These are phyloP conservation scores for Thalpophila matura DNA, from an alignment of 2,888 invertebrate species.

Conservation along the genomic window DNA sequence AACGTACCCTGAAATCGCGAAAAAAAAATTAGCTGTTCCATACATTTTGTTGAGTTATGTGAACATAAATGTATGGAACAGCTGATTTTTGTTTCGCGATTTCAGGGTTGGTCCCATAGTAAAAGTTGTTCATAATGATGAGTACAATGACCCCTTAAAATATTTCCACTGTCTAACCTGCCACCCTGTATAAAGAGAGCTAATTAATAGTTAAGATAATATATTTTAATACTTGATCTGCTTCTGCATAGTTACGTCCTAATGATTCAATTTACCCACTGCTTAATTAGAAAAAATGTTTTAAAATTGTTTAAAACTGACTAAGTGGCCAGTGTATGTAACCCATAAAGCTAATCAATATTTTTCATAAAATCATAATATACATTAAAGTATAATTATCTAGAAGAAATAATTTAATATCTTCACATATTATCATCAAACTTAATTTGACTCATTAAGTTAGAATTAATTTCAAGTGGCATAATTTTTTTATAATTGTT, in stretches of 20 bases:
- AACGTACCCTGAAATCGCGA: too few species aligned
- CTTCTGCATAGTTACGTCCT: not conserved
- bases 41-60: too few species aligned
- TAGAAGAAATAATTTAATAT: not conserved
- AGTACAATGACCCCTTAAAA: too few species aligned
- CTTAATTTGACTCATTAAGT: constrained; percentile 8
- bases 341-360: constrained; percentile 19
- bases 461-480: not conserved
- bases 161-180: too few species aligned
- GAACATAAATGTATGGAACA: too few species aligned
- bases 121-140: too few species aligned
- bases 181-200: too few species aligned
- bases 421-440: not conserved
- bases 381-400: not conserved
- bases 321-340: not conserved
- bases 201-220: too few species aligned
- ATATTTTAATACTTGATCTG: not conserved
- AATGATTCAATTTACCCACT: constrained; percentile 35
- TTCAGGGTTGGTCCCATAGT: too few species aligned
- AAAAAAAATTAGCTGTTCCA: too few species aligned
- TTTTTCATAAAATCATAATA: constrained; percentile 15
- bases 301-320: constrained; percentile 16
- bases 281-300: constrained; percentile 9
- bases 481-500: not conserved
- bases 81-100: too few species aligned